Evolutionary conservation across 2,888 invertebrate species (phyloP).

Genomic region (Habrosyne pyritoides): DNA sequence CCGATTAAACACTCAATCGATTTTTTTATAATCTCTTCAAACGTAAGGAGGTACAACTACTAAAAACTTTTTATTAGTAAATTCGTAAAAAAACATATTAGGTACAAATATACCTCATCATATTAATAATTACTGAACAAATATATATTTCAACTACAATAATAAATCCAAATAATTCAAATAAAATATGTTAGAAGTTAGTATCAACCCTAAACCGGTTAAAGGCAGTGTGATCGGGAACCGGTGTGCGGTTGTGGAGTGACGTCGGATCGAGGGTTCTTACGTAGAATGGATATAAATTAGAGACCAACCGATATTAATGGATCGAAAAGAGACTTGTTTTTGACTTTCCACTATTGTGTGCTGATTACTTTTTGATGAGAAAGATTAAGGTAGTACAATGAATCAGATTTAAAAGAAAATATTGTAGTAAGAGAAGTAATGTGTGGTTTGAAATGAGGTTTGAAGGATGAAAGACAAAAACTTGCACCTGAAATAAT

Average conservation of each 20-base stretch:
- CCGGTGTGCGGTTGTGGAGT: slow-evolving; percentile 11
- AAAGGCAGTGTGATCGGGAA: slow-evolving; percentile 9
- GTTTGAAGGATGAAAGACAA: no score
- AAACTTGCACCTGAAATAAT: no score
- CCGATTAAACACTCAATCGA: no score
- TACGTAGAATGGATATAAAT: slow-evolving; percentile 48
- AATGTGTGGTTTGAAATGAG: no score
- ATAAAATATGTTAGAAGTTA: neutral
- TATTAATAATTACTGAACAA: no score
- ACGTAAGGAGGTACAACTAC: no score
- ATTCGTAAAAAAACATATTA: neutral
- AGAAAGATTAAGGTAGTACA: neutral
- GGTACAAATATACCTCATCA: no score
- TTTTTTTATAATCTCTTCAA: no score
- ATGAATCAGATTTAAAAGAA: neutral
- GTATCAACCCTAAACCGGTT: slow-evolving; percentile 22
- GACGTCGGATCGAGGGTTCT: slow-evolving; percentile 35
- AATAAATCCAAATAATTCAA: no score
- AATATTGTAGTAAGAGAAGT: no score
- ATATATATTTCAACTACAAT: no score
- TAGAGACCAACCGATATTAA: slow-evolving; percentile 39
- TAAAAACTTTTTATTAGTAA: neutral
- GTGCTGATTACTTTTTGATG: slow-evolving; percentile 2
- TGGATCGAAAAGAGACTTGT: slow-evolving; percentile 36
- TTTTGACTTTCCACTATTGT: slow-evolving; percentile 15